Conservation (phyloP, 2,797 vertebrate species). For the Trachurus trachurus region DNA sequence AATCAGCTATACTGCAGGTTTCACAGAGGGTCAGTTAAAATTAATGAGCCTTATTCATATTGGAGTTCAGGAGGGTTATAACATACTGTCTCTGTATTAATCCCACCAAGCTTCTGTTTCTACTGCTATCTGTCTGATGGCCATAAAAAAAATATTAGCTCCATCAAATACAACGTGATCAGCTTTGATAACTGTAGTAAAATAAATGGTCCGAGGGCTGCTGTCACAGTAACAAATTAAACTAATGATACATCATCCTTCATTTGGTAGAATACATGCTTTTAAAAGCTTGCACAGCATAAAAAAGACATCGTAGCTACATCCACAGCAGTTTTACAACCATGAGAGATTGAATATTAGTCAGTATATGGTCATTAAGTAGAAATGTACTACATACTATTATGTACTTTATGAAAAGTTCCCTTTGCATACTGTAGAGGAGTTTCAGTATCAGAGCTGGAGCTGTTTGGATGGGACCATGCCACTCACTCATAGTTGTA, state of each 20-base stretch:
- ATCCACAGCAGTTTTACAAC: too few species aligned
- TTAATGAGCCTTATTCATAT: background rate
- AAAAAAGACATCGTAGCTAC: background rate
- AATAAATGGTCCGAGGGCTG: constrained; percentile 27
- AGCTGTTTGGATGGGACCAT: background rate
- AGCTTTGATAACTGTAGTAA: constrained; percentile 27
- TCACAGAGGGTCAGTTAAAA: constrained; percentile 10
- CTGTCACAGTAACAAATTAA: constrained; percentile 24
- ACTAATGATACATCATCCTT: constrained; percentile 15
- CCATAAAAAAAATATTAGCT: constrained; percentile 18
- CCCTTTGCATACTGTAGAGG: background rate
- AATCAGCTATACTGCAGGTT: background rate
- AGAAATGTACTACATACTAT: too few species aligned
- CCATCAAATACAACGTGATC: constrained; percentile 13
- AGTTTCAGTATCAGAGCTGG: background rate
- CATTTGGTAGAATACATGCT: background rate
- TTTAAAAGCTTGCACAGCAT: background rate
- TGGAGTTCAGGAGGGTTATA: background rate
- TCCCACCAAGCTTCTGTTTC: background rate
- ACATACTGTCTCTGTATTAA: constrained; percentile 9
- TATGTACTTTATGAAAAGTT: too few species aligned
- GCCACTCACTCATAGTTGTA: background rate
- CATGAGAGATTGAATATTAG: too few species aligned
- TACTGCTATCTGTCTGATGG: background rate
- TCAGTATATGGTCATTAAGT: too few species aligned